A percentile compares a stretch with the other conserved stretches of the same genome.
These are phyloP conservation scores for Ornithoptera priamus DNA, from an alignment of 2,888 invertebrate genomes.

Conservation along the genomic window DNA sequence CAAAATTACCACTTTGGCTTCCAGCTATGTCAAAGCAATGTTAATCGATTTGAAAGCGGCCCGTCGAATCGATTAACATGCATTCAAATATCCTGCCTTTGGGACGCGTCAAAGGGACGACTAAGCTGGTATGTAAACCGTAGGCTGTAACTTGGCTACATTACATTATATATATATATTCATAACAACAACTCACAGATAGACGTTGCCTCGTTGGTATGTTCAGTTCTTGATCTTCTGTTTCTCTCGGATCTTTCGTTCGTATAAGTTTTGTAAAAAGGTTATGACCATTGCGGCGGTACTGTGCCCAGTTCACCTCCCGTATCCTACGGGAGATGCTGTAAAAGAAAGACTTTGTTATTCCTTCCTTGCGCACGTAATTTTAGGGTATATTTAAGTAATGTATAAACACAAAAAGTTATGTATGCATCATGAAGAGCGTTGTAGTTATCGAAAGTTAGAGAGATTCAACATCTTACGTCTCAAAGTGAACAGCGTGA, in stretches of 20 bases:
- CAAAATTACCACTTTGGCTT: too few species aligned
- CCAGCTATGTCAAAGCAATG: too few species aligned
- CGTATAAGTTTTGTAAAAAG: constrained; percentile 91
- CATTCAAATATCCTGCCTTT: background rate
- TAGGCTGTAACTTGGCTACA: background rate
- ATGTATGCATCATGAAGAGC: too few species aligned
- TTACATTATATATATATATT: background rate
- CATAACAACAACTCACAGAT: constrained; percentile 79
- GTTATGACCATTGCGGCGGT: constrained; percentile 84
- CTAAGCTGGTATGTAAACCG: background rate
- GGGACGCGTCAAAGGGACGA: background rate
- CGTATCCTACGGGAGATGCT: constrained; percentile 48
- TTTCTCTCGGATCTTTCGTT: constrained; percentile 87
- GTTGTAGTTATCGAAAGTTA: too few species aligned
- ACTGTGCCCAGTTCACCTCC: constrained; percentile 78
- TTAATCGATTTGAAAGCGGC: too few species aligned
- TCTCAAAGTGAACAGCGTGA: too few species aligned
- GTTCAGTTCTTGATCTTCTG: constrained; percentile 77
- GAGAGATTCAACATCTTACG: too few species aligned
- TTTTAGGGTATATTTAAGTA: too few species aligned
- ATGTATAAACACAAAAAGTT: too few species aligned
- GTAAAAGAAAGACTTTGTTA: constrained; percentile 19
- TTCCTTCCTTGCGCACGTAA: background rate
- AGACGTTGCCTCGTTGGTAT: constrained; percentile 81
- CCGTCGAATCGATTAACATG: background rate